These are phyloP conservation scores for Dryadula phaetusa DNA, from an alignment of 2,888 invertebrate species.

Conservation along the genomic window DNA sequence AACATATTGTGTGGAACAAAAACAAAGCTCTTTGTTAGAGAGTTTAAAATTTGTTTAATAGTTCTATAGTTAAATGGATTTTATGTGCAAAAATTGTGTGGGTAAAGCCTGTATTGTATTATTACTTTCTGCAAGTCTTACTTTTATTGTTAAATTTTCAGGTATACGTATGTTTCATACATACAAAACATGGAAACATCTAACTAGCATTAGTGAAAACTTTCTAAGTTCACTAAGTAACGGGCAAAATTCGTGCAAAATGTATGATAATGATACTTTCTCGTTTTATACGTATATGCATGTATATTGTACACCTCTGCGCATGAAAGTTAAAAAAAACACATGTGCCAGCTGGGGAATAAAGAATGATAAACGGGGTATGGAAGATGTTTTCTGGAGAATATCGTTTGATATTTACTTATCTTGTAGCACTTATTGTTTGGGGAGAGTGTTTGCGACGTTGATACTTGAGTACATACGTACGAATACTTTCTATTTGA, in stretches of 20 bases:
- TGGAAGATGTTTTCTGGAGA: neutral
- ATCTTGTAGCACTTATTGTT: neutral
- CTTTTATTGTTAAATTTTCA: constrained; percentile 2
- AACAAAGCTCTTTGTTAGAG: constrained; percentile 27
- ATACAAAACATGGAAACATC: neutral
- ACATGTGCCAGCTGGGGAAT: constrained; percentile 3
- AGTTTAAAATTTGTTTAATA: constrained; percentile 29
- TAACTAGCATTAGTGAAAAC: neutral
- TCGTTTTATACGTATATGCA: neutral
- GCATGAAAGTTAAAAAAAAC: constrained; percentile 10
- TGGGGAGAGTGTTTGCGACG: neutral
- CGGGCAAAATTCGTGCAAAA: neutral
- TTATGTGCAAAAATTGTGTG: constrained; percentile 9
- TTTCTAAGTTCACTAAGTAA: neutral
- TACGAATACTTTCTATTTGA: neutral
- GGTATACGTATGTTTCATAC: neutral
- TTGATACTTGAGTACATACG: neutral
- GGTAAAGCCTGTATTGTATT: neutral
- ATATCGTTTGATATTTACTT: constrained; percentile 6
- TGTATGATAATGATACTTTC: neutral
- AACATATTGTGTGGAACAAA: constrained; percentile 21
- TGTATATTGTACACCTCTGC: neutral
- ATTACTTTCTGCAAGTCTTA: constrained; percentile 1
- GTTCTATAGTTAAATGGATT: constrained; percentile 23
- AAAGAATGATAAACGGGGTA: constrained; percentile 12